A percentile compares a stretch with the other conserved stretches of the same genome.
Evolutionary conservation across 2,888 invertebrate species (phyloP).

Genomic region (Trileptium ribeirensis): DNA sequence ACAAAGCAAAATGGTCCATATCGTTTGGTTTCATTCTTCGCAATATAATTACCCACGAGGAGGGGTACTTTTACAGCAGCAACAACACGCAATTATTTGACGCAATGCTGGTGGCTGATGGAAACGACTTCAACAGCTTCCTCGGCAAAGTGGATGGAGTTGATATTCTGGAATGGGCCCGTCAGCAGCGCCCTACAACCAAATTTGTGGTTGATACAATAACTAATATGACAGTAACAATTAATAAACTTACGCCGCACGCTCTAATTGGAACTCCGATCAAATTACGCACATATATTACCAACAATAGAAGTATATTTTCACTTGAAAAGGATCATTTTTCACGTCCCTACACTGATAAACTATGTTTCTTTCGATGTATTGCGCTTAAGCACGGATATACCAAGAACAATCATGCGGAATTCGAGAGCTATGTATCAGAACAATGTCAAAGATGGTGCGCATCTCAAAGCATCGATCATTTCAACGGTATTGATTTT

Average conservation of each 20-base stretch:
- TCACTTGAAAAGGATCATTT: not conserved
- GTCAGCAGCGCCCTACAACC: not conserved
- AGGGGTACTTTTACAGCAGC: not conserved
- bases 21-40: not conserved
- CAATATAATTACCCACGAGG: not conserved
- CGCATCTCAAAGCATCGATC: not conserved
- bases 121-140: not conserved
- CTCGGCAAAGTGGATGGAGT: not conserved
- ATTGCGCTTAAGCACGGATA: not conserved
- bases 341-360: not conserved
- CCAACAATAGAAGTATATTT: not conserved
- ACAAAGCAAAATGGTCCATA: not conserved
- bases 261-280: not conserved
- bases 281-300: not conserved
- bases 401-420: not conserved
- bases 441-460: not conserved
- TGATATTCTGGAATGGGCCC: not conserved
- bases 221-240: not conserved
- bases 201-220: not conserved
- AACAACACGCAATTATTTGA: not conserved
- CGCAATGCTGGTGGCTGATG: not conserved
- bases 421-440: too few relatives aligned
- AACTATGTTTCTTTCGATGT: conserved; percentile 5
- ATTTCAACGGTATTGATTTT: not conserved
- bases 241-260: not conserved